phyloP scores from a whole-genome alignment of 2,888 invertebrate species.

The Pyralis farinalis region DNA sequence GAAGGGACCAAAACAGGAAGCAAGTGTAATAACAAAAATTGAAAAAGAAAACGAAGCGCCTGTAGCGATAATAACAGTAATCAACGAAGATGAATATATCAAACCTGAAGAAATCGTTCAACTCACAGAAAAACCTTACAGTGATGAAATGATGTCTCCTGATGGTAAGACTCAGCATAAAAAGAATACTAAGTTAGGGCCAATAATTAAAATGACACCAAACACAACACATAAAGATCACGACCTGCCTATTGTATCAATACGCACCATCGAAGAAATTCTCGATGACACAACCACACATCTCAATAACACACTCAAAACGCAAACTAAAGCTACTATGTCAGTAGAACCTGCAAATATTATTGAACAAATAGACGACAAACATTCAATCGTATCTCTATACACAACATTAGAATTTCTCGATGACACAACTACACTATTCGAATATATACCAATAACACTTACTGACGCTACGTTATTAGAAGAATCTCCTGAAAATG shows the following conservation, averaged over 20 bases:
- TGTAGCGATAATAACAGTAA: constrained; percentile 23
- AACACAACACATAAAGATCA: constrained; percentile 40
- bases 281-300: constrained; percentile 19
- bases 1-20: constrained; percentile 28
- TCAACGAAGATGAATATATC: constrained; percentile 20
- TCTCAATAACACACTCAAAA: constrained; percentile 12
- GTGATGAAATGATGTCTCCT: constrained; percentile 21
- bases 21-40: constrained; percentile 21
- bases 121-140: constrained; percentile 25
- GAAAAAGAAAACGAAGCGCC: constrained; percentile 43
- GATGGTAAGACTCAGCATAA: constrained; percentile 37
- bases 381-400: constrained; percentile 10
- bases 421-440: constrained; percentile 9
- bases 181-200: constrained; percentile 33
- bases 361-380: too few species aligned
- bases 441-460: constrained; percentile 37
- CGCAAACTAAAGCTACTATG: neutral
- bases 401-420: constrained; percentile 14
- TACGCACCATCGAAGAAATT: constrained; percentile 15
- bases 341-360: too few species aligned
- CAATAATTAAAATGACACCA: constrained; percentile 21
- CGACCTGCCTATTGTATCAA: constrained; percentile 12
- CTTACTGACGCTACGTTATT: too few species aligned
- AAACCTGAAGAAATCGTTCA: constrained; percentile 20
- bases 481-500: constrained; percentile 40